Evolutionary conservation across 1,140 invertebrate species (phyloP).

Genomic region (Spodoptera litura): DNA sequence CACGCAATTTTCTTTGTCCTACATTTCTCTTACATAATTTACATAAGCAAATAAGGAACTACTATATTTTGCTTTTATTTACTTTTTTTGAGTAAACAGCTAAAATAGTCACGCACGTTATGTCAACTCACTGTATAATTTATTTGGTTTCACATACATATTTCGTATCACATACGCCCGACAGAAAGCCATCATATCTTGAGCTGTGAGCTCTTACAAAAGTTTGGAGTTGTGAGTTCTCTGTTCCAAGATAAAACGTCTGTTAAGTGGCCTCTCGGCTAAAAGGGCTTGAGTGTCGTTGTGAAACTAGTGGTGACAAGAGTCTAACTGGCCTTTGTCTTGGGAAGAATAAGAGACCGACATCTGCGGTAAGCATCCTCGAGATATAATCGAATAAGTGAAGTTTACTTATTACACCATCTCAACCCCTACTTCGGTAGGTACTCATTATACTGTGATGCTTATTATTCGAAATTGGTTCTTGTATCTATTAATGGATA

Average conservation of each 20-base stretch:
- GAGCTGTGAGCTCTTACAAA: conserved; percentile 22
- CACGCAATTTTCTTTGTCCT: conserved; percentile 9
- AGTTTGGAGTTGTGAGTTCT: conserved; percentile 35
- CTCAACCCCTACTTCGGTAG: too few relatives aligned
- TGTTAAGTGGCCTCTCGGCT: conserved; percentile 36
- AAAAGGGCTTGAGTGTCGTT: conserved; percentile 27
- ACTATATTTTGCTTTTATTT: conserved; percentile 20
- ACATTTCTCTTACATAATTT: conserved; percentile 25
- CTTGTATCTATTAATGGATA: not conserved
- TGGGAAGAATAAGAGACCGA: conserved; percentile 3
- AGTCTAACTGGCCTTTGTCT: conserved; percentile 29
- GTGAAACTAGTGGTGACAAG: conserved; percentile 35
- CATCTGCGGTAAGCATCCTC: not conserved
- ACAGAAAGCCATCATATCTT: not conserved
- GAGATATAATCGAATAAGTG: conserved; percentile 29
- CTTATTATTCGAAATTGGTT: too few relatives aligned
- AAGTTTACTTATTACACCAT: not conserved
- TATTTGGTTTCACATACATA: not conserved
- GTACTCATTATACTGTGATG: too few relatives aligned
- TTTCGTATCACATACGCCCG: too few relatives aligned
- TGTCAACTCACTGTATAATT: not conserved
- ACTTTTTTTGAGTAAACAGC: conserved; percentile 8
- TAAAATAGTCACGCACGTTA: conserved; percentile 22
- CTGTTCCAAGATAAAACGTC: conserved; percentile 31
- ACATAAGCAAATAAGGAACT: conserved; percentile 32